Base-by-base conservation (phyloP, 2,797 vertebrate species). In the Onychomys arenicola region DNA sequence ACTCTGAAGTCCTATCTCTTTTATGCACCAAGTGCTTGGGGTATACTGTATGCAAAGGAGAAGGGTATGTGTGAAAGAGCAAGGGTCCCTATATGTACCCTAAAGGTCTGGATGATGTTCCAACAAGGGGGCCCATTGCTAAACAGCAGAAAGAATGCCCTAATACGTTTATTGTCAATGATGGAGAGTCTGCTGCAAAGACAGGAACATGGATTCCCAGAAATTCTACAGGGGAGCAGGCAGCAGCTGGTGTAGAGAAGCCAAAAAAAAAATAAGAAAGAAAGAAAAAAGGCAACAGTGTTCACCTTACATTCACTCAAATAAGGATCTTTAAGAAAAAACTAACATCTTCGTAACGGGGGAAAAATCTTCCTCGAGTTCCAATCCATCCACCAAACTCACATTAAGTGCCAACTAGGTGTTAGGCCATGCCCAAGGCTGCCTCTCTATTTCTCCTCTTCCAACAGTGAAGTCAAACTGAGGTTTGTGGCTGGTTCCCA, bases 321-420 rank as follows among this genome's bases (percentile, higher is more conserved):
- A 94, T 43, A 89, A 96, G 95, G 73, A 80, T 76, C 43, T 96
- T 86, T 71, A 93, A 49, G 40, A 37, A 63, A 55, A 43, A 59
- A 37, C 52, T 40, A 61, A 59, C 40, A 63, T 13, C 29, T 34
- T 46, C 63, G 37, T 61, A 89, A 61, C 29, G 46, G 8, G 13
- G 17, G n/a, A 94, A 94, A 92, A 63, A 75, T 55, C 37, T 96
- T 69, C 80, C n/a, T 87, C 81, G 75, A 93, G 77, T 52, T n/a
- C 91, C 63, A 91, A 81, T 76, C 55, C 93, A 91, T 40, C 63
- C 91, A 94, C 46, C 95, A 90, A 96, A 95, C 34, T 93, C 65
- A 75, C 25, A 94, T 34, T 86, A 91, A 95, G 32, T 43, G 19
- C 37, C 77, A 93, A 91, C 3, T 73, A 67, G 49, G 32, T 61